Conservation (phyloP, 2,113 vertebrate genomes). For the Polypterus senegalus region DNA sequence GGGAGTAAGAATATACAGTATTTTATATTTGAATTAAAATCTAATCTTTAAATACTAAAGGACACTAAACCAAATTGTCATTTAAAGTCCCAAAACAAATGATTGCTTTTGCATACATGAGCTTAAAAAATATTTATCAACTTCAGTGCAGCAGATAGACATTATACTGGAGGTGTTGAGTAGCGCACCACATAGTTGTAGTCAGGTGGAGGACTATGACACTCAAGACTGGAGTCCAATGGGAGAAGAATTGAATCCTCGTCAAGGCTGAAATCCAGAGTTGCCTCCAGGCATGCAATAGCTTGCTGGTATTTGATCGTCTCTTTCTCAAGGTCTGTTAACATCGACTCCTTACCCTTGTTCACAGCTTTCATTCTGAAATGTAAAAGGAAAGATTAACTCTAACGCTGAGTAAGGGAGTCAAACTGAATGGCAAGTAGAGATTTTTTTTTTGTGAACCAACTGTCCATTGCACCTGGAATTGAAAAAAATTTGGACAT, state of each 20-base stretch:
- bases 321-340: conserved; percentile 57
- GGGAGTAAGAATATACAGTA: too few species aligned
- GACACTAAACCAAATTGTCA: too few species aligned
- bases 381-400: conserved; percentile 4
- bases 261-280: conserved; percentile 62
- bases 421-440: too few species aligned
- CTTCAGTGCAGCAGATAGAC: background rate
- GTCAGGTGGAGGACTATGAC: conserved; percentile 82
- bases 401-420: too few species aligned
- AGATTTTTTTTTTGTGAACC: too few species aligned
- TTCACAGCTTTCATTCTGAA: conserved; percentile 62
- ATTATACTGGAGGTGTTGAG: conserved; percentile 68
- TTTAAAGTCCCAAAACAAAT: too few species aligned
- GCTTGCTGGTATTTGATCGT: conserved; percentile 43
- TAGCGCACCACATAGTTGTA: conserved; percentile 82
- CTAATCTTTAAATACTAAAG: too few species aligned
- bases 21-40: too few species aligned
- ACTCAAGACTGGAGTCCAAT: conserved; percentile 64
- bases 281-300: conserved; percentile 36
- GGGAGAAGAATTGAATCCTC: conserved; percentile 54
- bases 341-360: conserved; percentile 74
- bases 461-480: too few species aligned
- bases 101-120: too few species aligned
- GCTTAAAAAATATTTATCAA: conserved; percentile 25
- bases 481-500: too few species aligned